Evolutionary conservation across 2,797 vertebrate genomes (phyloP), one percentile per base, ranked within the genome.

Genomic region (Darevskia mixta): DNA sequence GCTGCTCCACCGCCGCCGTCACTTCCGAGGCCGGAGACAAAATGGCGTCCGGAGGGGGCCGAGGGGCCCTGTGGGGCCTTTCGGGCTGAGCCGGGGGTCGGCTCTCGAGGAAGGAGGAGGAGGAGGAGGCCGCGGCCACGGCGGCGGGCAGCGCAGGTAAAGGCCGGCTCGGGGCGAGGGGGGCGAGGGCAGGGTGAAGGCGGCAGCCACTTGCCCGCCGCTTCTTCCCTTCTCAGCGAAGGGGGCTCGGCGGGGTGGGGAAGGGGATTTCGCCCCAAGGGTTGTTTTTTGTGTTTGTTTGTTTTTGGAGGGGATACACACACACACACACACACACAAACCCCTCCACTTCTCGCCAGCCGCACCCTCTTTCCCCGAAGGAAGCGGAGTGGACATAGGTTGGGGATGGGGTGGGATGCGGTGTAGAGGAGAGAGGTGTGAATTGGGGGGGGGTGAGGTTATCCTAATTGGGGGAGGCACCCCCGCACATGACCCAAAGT

Each of bases 1-100:
- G 61, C 43, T 61, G 9, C 10, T 4, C 29, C 88, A 11, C 17
- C 29, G 13, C 0, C 4, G 8, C 93, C 96, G 96, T 96, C 96
- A 97, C 94, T 97, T 97, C 96, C 96, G 96, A 91, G 91, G 94
- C 94, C 49, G 93, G 83, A 89, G 93, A 93, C 93, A 97, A 96
- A 92, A 97, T 97, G 96, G 96, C 96, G 96, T 91, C 94, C 88
- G 95, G 91, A 73, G 79, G 92, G 88, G 93, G 83, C 95, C 95
- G 93, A 92, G 95, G 92, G 93, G 90, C 90, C 94, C 38, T 67
- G 66, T 8, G 45, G 67, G 25, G 61, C 58, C 61, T 88, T 76
- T 89, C 73, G 13, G 5, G 1, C 2, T 38, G 25, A 13, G 55
- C 45, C 75, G 2, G 55, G 78, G 32, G 43, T 20, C 32, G 55